Evolutionary conservation across 2,888 invertebrate genomes (phyloP), one percentile per base, ranked within the genome.

Genomic region (Kuschelorhynchus macadamiae): DNA sequence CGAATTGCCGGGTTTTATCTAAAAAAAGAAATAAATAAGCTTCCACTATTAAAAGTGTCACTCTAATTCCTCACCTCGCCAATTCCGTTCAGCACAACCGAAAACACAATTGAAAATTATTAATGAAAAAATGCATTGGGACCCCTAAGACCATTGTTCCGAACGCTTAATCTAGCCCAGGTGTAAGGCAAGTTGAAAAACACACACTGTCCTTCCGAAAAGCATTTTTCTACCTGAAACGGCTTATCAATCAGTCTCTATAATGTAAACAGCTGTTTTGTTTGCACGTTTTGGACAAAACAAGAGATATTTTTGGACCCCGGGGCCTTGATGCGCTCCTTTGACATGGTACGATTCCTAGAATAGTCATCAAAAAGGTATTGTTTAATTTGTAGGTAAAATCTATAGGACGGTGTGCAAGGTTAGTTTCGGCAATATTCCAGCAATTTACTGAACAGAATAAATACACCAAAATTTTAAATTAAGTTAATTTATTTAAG

Each of bases 201-300:
- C 42, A 44, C 39, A 68, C 36, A 57, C 36, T 63, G 63, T 64
- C 64, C 64, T 64, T 64, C 60, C 32, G n/a, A 17, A 16, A 42
- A 39, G 16, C 59, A 67, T 75, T 74, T 76, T 72, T 76, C 77
- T 79, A 79, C 79, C 79, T 79, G 78, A 73, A 72, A 76, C 76
- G 73, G 41, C 75, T 78, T 78, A 79, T 79, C 79, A 79, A 79
- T 78, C 59, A 50, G 76, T 70, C 71, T n/a, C n/a, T 72, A 75
- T 77, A 77, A 77, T 77, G 75, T 78, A 78, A 79, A 78, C 79
- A 79, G 75, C 77, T 78, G 79, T 72, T 74, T 79, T 78, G 78
- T 79, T 79, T 79, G 79, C 77, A 78, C 74, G 76, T 75, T 72
- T 72, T 72, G 72, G 65, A 76, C 74, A 72, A 76, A 77, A 76